These are phyloP conservation scores for Pheosia tremula DNA, from an alignment of 2,888 invertebrate species.

Conservation along the genomic window DNA sequence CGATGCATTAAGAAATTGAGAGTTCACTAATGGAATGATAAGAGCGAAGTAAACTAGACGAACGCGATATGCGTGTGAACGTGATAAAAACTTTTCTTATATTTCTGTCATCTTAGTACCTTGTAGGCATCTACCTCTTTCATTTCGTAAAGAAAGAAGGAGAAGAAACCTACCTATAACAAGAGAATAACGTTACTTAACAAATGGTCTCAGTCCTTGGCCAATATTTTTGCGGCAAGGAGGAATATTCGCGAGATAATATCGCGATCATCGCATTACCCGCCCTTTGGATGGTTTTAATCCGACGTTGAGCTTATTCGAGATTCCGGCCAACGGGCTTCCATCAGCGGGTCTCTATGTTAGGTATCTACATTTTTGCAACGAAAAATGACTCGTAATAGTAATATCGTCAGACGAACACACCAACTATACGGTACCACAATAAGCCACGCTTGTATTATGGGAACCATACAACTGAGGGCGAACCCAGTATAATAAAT, in stretches of 20 bases:
- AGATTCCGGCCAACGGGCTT: constrained; percentile 52
- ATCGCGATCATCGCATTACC: constrained; percentile 41
- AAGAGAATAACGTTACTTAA: neutral
- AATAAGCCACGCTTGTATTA: too few relatives aligned
- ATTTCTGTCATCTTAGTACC: too few relatives aligned
- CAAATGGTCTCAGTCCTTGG: constrained; percentile 2
- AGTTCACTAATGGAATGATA: too few relatives aligned
- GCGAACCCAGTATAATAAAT: too few relatives aligned
- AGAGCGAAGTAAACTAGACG: too few relatives aligned
- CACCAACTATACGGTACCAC: too few relatives aligned
- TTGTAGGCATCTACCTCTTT: constrained; percentile 11
- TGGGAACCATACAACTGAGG: too few relatives aligned
- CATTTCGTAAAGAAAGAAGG: too few relatives aligned
- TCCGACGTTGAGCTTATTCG: constrained; percentile 51
- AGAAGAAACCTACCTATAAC: constrained; percentile 12
- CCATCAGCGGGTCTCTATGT: constrained; percentile 35
- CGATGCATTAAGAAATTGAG: too few relatives aligned
- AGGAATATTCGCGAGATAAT: constrained; percentile 32
- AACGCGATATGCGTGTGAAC: too few relatives aligned
- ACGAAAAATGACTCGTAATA: neutral
- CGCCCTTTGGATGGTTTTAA: constrained; percentile 43
- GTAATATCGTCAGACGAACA: too few relatives aligned
- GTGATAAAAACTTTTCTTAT: too few relatives aligned
- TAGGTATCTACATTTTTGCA: constrained; percentile 22
- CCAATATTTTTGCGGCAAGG: constrained; percentile 18